Conservation (phyloP, 1,140 invertebrate species). For the Atta colombica region DNA sequence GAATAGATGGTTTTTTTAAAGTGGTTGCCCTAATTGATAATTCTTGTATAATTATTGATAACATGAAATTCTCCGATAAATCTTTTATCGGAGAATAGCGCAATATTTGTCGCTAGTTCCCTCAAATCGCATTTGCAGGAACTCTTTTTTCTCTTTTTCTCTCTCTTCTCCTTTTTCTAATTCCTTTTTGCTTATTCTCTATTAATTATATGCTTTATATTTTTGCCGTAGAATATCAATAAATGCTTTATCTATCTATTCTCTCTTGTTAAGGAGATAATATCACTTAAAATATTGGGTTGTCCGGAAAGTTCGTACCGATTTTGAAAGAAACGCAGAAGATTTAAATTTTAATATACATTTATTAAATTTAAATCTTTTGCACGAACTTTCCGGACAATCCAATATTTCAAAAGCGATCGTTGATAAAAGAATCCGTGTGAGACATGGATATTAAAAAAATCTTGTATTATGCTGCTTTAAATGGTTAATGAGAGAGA, state of each 20-base stretch:
- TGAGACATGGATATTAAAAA: slow-evolving; percentile 52
- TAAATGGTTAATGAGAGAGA: slow-evolving; percentile 43
- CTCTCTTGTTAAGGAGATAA: background rate
- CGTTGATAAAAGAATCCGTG: slow-evolving; percentile 31
- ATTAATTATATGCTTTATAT: no score
- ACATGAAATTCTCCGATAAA: background rate
- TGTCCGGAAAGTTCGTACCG: no score
- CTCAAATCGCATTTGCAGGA: background rate
- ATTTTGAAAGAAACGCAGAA: no score
- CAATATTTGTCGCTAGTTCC: background rate
- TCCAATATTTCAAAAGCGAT: background rate
- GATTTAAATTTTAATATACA: no score
- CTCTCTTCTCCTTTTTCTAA: background rate
- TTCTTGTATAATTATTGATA: background rate
- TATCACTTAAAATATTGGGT: background rate
- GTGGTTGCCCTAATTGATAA: background rate
- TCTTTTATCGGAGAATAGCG: no score
- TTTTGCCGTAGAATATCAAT: no score
- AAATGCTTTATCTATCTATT: no score
- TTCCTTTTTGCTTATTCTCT: no score
- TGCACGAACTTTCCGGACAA: no score
- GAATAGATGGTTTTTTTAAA: background rate
- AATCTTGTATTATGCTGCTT: slow-evolving; percentile 25
- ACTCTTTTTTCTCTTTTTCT: no score
- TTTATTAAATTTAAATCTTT: no score